phyloP scores from a whole-genome alignment of 2,797 vertebrate genomes.

The Gadopsis bispinosus region DNA sequence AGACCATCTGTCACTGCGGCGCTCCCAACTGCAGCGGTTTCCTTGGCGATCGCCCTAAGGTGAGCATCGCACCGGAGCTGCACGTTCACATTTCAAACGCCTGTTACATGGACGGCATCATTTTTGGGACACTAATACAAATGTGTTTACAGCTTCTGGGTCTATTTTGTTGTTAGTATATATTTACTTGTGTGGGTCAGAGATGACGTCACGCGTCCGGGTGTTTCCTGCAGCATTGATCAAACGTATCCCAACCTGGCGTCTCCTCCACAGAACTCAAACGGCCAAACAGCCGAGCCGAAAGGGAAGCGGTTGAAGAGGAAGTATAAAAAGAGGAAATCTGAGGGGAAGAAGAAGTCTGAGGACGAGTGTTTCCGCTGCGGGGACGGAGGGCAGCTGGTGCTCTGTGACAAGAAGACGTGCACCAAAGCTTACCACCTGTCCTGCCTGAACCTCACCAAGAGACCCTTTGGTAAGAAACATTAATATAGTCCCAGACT shows the following conservation, averaged over 20 bases:
- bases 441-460: slow-evolving; percentile 93
- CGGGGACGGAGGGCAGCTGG: slow-evolving; percentile 94
- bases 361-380: slow-evolving; percentile 99
- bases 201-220: not conserved
- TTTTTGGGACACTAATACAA: not conserved
- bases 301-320: slow-evolving; percentile 93
- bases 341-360: slow-evolving; percentile 90
- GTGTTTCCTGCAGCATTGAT: not conserved
- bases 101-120: accelerated
- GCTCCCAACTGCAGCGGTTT: slow-evolving; percentile 98
- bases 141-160: not conserved
- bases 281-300: slow-evolving; percentile 87
- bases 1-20: slow-evolving; percentile 94
- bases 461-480: slow-evolving; percentile 93
- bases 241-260: not conserved
- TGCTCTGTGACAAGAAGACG: slow-evolving; percentile 93
- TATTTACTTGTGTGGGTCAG: not conserved
- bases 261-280: slow-evolving; percentile 64
- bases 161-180: not conserved
- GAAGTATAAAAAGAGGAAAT: slow-evolving; percentile 85
- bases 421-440: slow-evolving; percentile 99
- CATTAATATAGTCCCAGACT: no score
- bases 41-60: slow-evolving; percentile 97
- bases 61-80: slow-evolving; percentile 51
- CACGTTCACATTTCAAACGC: not conserved